Base-by-base conservation (phyloP, 2,888 invertebrate species). In the Coenonympha arcania region DNA sequence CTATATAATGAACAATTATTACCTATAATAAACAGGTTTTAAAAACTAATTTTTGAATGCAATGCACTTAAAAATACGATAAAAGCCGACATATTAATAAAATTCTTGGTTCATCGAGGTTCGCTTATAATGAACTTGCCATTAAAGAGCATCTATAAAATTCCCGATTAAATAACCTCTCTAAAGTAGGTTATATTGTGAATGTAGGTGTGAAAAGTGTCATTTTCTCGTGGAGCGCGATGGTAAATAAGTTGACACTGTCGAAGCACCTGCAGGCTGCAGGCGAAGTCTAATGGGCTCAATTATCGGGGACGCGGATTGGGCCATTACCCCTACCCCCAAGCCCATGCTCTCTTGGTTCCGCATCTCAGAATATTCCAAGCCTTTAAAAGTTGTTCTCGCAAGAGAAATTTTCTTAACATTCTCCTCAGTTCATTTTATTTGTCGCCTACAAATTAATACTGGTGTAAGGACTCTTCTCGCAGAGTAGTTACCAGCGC, bases 251-350 rank as follows among this genome's bases (percentile, higher is more conserved):
- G 43, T 42, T 54, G 48, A 46, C 49, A 56, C 42, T 30, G 11
- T 8, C 44, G 37, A 28, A 30, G 36, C 26, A 36, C 47, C 46
- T 46, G 46, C 34, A 48, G 41, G 44, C 46, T 46, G 46, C 34
- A 48, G 41, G 44, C 47, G 37, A 57, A 69, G 66, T 60, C 70
- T 82, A 81, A 82, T 82, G 76, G 76, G 66, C 58, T 69, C 78
- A 81, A 82, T 84, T 83, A 83, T 78, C 73, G 75, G 66, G 65
- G 63, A 69, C 68, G 69, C 66, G 62, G 65, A 75, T 73, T 60
- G 71, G 64, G 67, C 73, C 71, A 79, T 81, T 79, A 79, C 69
- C 71, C 66, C 69, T 3, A 61, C 66, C 66, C 66, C 45, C 66
- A 66, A 43, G 56, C 60, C 58, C 52, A 34, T 45, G 39, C 50